Percentiles rank a stretch among this genome's conserved stretches.
These are phyloP conservation scores for Brenthis daphne DNA, from an alignment of 2,888 invertebrate genomes.

Conservation along the genomic window DNA sequence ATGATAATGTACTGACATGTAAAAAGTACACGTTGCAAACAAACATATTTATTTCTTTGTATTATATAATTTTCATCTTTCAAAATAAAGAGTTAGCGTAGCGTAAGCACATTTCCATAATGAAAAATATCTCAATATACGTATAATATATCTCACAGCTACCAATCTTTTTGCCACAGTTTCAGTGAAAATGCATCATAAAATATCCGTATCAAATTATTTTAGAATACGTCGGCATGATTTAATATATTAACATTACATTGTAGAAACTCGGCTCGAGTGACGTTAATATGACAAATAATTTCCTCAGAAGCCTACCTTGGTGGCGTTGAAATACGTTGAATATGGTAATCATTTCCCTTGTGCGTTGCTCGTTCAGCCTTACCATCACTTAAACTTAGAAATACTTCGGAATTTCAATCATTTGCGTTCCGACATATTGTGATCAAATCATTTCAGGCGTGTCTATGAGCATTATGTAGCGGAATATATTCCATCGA, in stretches of 20 bases:
- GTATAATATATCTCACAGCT: not conserved
- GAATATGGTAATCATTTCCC: slow-evolving; percentile 78
- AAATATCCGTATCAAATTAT: slow-evolving; percentile 54
- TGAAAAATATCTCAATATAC: not conserved
- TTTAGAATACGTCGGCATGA: slow-evolving; percentile 60
- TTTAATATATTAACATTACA: slow-evolving; percentile 73
- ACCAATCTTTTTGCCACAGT: not conserved
- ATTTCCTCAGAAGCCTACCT: slow-evolving; percentile 73
- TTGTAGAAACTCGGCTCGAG: slow-evolving; percentile 63
- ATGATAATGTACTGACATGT: too few relatives aligned
- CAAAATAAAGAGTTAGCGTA: too few relatives aligned
- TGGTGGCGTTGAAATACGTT: slow-evolving; percentile 63
- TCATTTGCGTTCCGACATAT: slow-evolving; percentile 23
- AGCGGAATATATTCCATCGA: not conserved
- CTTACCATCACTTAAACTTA: slow-evolving; percentile 61
- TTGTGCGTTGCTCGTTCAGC: slow-evolving; percentile 57
- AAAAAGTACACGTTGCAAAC: too few relatives aligned
- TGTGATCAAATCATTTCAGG: slow-evolving; percentile 25
- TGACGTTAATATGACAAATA: slow-evolving; percentile 81
- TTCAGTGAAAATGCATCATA: slow-evolving; percentile 30
- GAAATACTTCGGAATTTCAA: slow-evolving; percentile 51
- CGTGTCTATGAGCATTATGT: slow-evolving; percentile 16
- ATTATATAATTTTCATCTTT: too few relatives aligned
- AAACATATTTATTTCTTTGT: too few relatives aligned
- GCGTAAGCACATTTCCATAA: too few relatives aligned